These are phyloP conservation scores for Drosophila ogumai DNA, from an alignment of 1,140 invertebrate species.

Conservation along the genomic window DNA sequence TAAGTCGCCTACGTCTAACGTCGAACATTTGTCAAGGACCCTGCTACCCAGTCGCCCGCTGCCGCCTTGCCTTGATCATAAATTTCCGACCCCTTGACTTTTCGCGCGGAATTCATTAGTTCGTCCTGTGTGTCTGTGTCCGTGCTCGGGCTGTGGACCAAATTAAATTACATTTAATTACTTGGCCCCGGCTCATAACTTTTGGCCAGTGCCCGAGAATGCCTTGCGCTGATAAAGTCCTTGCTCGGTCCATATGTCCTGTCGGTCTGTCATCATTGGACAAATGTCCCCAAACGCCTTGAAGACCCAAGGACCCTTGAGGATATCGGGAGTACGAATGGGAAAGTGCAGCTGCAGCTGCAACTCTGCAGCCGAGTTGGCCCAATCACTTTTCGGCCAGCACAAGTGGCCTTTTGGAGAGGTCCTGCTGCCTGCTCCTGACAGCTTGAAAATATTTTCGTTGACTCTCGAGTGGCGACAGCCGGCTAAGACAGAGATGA, in stretches of 20 bases:
- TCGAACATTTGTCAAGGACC: slow-evolving; percentile 78
- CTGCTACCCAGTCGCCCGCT: slow-evolving; percentile 5
- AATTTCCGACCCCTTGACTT: slow-evolving; percentile 27
- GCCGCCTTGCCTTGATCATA: slow-evolving; percentile 30
- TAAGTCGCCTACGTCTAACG: slow-evolving; percentile 73
- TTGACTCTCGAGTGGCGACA: slow-evolving; percentile 65
- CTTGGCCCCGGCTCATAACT: slow-evolving; percentile 67
- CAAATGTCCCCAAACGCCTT: slow-evolving; percentile 59
- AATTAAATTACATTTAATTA: slow-evolving; percentile 84
- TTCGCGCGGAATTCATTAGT: slow-evolving; percentile 78
- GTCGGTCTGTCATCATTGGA: slow-evolving; percentile 63
- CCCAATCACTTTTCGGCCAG: slow-evolving; percentile 44
- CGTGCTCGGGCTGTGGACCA: slow-evolving; percentile 47
- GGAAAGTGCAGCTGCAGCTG: slow-evolving; percentile 26
- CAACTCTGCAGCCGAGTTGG: slow-evolving; percentile 45
- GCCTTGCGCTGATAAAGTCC: slow-evolving; percentile 60
- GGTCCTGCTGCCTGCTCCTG: slow-evolving; percentile 44
- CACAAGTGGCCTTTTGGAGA: slow-evolving; percentile 24
- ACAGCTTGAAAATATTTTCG: slow-evolving; percentile 72
- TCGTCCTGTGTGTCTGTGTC: slow-evolving; percentile 31
- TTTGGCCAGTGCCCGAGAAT: slow-evolving; percentile 46
- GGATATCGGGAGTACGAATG: slow-evolving; percentile 36
- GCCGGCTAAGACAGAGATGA: slow-evolving; percentile 55
- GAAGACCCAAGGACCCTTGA: slow-evolving; percentile 16
- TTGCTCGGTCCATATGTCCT: slow-evolving; percentile 34